Evolutionary conservation across 1,140 invertebrate species (phyloP).

Genomic region (Cydia fagiglandana): DNA sequence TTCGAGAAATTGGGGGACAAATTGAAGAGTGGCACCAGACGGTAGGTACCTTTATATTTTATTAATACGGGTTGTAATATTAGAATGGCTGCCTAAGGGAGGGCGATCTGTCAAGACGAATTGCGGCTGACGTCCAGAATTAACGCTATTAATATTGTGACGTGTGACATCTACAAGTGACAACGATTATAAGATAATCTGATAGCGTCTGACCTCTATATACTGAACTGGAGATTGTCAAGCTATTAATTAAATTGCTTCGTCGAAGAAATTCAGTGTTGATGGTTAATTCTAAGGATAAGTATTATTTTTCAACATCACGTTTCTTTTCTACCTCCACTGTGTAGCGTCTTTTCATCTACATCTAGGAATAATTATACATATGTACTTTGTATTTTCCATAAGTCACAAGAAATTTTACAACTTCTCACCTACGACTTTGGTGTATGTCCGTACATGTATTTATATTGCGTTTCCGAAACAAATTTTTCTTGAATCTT

Average conservation of each 20-base stretch:
- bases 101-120: slow-evolving; percentile 7
- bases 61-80: slow-evolving; percentile 4
- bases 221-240: background rate
- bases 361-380: too few species aligned
- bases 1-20: too few species aligned
- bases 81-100: background rate
- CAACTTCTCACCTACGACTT: too few species aligned
- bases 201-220: background rate
- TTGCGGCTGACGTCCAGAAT: slow-evolving; percentile 3
- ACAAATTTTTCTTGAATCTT: too few species aligned
- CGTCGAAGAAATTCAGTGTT: background rate
- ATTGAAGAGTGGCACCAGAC: background rate
- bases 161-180: background rate
- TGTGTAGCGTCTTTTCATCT: too few species aligned
- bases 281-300: too few species aligned
- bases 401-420: too few species aligned
- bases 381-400: too few species aligned
- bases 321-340: too few species aligned
- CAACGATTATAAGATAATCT: slow-evolving; percentile 2
- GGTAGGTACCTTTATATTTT: background rate
- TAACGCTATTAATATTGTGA: slow-evolving; percentile 15
- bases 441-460: too few species aligned
- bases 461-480: too few species aligned
- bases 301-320: too few species aligned
- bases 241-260: background rate